These are phyloP conservation scores for Neoascia interrupta DNA, from an alignment of 2,888 invertebrate genomes.

Conservation along the genomic window DNA sequence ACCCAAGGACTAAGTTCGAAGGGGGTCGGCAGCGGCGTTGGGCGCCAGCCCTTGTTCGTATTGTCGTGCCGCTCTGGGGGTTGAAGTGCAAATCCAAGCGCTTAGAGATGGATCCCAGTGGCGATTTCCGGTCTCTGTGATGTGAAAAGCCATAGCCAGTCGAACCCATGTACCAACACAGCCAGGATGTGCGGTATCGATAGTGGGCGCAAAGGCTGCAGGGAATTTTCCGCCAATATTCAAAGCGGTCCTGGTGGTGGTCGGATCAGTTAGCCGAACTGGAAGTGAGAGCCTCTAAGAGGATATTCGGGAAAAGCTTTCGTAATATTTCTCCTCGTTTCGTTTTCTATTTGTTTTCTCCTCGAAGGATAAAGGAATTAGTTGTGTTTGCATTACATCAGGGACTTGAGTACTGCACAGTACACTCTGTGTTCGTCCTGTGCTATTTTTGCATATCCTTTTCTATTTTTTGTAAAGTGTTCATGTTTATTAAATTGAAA, in stretches of 20 bases:
- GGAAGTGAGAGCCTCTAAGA: slow-evolving; percentile 15
- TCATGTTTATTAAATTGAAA: slow-evolving; percentile 67
- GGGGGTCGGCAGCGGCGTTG: background rate
- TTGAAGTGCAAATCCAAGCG: slow-evolving; percentile 58
- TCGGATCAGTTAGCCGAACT: slow-evolving; percentile 4
- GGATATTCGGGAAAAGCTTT: slow-evolving; percentile 55
- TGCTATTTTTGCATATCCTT: background rate
- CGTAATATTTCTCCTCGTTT: slow-evolving; percentile 19
- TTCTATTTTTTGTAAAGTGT: slow-evolving; percentile 43
- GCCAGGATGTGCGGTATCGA: slow-evolving; percentile 22
- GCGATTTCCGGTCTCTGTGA: slow-evolving; percentile 47
- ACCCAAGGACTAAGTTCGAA: slow-evolving; percentile 37
- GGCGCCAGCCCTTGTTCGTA: too few relatives aligned
- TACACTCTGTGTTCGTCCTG: slow-evolving; percentile 5
- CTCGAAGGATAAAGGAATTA: slow-evolving; percentile 58
- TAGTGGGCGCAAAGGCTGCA: background rate
- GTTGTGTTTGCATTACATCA: slow-evolving; percentile 65
- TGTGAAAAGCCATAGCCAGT: slow-evolving; percentile 26
- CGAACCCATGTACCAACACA: background rate
- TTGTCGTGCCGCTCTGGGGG: slow-evolving; percentile 8
- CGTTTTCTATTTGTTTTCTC: slow-evolving; percentile 28
- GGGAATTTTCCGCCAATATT: slow-evolving; percentile 60
- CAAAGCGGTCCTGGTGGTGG: slow-evolving; percentile 28
- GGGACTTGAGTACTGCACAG: slow-evolving; percentile 10
- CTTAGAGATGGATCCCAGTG: slow-evolving; percentile 47